Evolutionary conservation across 2,797 vertebrate genomes (phyloP).

Genomic region (Tamandua tetradactyla): DNA sequence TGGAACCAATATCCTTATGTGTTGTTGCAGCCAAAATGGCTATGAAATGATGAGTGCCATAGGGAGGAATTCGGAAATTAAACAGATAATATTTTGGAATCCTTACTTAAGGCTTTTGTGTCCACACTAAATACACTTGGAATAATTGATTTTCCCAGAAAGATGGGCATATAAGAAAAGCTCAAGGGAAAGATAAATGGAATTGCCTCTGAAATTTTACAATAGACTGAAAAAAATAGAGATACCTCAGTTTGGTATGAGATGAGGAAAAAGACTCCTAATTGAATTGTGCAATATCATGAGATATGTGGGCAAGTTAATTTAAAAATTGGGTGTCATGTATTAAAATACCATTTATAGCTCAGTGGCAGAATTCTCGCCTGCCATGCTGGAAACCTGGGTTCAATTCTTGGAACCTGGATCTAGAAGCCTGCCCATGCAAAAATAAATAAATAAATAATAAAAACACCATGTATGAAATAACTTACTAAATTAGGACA

Average conservation of each 20-base stretch:
- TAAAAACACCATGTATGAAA: too few species aligned
- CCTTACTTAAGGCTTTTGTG: background rate
- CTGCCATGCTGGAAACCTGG: too few species aligned
- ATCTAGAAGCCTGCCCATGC: too few species aligned
- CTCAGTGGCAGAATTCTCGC: too few species aligned
- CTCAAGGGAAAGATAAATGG: background rate
- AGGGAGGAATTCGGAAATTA: background rate
- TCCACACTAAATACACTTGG: background rate
- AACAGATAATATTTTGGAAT: background rate
- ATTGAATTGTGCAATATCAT: background rate
- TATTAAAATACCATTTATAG: background rate
- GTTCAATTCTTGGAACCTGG: too few species aligned
- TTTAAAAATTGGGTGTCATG: background rate
- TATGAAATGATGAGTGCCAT: background rate
- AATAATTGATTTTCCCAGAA: background rate
- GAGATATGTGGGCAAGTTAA: background rate
- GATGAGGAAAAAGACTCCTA: background rate
- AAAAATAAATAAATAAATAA: too few species aligned
- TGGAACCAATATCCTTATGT: background rate
- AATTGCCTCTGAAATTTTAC: background rate
- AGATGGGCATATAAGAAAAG: background rate
- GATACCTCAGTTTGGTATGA: background rate
- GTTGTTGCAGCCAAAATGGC: background rate
- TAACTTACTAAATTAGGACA: too few species aligned
- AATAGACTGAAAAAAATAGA: background rate